Percentiles rank a stretch among this genome's conserved stretches.
Conservation (phyloP, 2,797 vertebrate species). For the Sebastes umbrosus region DNA sequence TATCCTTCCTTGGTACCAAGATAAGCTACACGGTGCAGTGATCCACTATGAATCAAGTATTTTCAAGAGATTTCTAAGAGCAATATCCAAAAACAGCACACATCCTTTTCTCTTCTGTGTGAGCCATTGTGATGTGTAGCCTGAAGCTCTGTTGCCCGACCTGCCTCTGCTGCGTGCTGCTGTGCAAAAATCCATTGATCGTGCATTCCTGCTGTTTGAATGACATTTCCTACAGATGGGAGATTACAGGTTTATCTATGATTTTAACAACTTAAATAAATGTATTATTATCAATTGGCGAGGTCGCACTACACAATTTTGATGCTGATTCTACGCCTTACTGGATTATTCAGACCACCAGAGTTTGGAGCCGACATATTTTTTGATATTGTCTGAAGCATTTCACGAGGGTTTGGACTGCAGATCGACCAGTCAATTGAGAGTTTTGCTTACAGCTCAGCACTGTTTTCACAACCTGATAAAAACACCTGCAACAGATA, state of each 20-base stretch:
- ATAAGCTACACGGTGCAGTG: not conserved
- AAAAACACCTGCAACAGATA: slow-evolving; percentile 9
- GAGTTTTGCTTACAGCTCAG: slow-evolving; percentile 10
- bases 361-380: not conserved
- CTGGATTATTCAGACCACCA: not conserved
- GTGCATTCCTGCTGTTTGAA: not conserved
- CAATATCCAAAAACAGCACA: not conserved
- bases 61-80: not conserved
- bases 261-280: not conserved
- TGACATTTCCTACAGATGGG: not conserved
- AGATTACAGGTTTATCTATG: slow-evolving; percentile 6
- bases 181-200: slow-evolving; percentile 1
- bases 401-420: not conserved
- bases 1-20: not conserved
- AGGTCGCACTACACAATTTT: not conserved
- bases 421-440: slow-evolving; percentile 18
- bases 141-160: not conserved
- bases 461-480: not conserved
- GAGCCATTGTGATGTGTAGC: not conserved
- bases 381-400: not conserved
- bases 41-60: not conserved
- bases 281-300: not conserved
- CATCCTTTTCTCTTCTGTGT: not conserved
- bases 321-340: not conserved
- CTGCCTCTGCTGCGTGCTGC: not conserved